Conservation (phyloP, 1,140 invertebrate species). For the Hyles euphorbiae region DNA sequence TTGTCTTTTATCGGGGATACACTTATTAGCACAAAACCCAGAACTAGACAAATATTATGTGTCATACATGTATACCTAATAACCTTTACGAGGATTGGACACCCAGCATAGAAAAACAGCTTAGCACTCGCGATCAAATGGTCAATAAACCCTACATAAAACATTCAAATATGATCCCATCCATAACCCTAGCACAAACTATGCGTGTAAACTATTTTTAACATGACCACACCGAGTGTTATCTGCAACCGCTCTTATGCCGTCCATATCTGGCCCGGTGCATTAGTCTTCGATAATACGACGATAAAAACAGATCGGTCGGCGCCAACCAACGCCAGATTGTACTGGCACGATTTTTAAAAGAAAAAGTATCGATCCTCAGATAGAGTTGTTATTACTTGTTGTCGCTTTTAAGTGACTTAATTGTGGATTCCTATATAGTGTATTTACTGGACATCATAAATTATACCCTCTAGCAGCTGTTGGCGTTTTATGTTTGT, state of each 20-base stretch:
- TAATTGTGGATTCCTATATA: constrained; percentile 66
- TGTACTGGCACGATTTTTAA: constrained; percentile 57
- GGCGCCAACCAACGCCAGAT: constrained; percentile 68
- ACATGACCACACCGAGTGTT: constrained; percentile 69
- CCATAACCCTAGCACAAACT: constrained; percentile 54
- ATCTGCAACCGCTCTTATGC: constrained; percentile 70
- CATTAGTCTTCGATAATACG: constrained; percentile 71
- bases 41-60: too few species aligned
- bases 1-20: too few species aligned
- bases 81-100: too few species aligned
- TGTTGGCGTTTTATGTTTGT: constrained; percentile 14
- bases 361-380: constrained; percentile 64
- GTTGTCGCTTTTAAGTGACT: constrained; percentile 60
- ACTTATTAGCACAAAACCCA: too few species aligned
- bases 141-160: too few species aligned
- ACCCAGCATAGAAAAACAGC: too few species aligned
- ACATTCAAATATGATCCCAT: not conserved
- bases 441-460: constrained; percentile 34
- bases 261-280: constrained; percentile 61
- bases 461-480: constrained; percentile 20
- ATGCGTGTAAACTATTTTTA: constrained; percentile 73
- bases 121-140: too few species aligned
- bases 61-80: too few species aligned
- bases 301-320: constrained; percentile 65
- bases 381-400: constrained; percentile 69